Evolutionary conservation across 2,888 invertebrate species (phyloP), one percentile per base, ranked within the genome.

Genomic region (Caenorhabditis angaria): DNA sequence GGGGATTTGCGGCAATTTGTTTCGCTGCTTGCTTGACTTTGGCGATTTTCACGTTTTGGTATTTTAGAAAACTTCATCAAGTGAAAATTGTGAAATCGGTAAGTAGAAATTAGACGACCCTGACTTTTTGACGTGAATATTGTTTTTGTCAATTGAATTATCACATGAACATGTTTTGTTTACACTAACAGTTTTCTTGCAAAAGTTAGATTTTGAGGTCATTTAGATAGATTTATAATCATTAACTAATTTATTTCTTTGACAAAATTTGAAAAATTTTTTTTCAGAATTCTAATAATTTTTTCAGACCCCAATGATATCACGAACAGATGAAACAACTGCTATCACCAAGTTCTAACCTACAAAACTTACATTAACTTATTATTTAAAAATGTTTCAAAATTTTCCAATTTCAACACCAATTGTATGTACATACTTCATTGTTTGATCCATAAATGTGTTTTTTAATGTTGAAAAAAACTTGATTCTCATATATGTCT

Each of bases 401-500:
- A 12, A 14, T 3, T 41, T 3, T 18, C 41, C 3, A 41, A 41
- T 18, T 41, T 41, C 14, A n/a, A n/a, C n/a, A n/a, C n/a, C n/a
- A n/a, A n/a, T 41, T 3, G 18, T 41, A 14, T 14, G 5, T 41
- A 41, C 41, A 14, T 41, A 12, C 41, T 3, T 41, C 3, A 8
- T 32, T 32, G 5, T 32, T 12, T 3, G 14, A 41, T 14, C 18
- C 41, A 41, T 14, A 14, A 14, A 41, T 18, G 41, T 41, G 18
- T 41, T 41, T 41, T 12, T 41, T 18, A 41, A 3, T n/a, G n/a
- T n/a, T n/a, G n/a, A n/a, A n/a, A n/a, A 41, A 41, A 41, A 41
- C 41, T 41, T 41, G 41, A 41, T 53, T 63, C 57, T 64, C 57
- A 5, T 35, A 41, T 62, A 59, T 29, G n/a, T n/a, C 20, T 41